Base-by-base conservation (phyloP, 2,888 invertebrate species). In the Papilio elwesi region DNA sequence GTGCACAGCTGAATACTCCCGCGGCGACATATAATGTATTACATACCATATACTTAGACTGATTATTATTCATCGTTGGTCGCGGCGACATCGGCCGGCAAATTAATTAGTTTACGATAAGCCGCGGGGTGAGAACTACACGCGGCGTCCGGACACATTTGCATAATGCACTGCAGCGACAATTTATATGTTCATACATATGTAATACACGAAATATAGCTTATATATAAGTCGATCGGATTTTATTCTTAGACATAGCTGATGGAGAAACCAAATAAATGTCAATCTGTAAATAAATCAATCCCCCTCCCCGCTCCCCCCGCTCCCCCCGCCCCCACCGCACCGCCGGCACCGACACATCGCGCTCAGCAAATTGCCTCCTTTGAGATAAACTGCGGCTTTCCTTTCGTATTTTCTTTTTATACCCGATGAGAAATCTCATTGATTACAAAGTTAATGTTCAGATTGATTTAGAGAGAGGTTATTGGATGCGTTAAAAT, bases 381-480 rank as follows among this genome's bases (percentile, higher is more conserved):
- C 12, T 68, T 55, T 47, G 68, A 57, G 48, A 57, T 68, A 68
- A 68, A 68, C 47, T 57, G 68, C 68, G 57, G 66, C 16, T 53
- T 65, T 52, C 10, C 49, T 51, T 38, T 9, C 38, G 49, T 51
- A 51, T 65, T 65, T 51, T 36, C 51, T 51, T 51, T 65, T 65
- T 26, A 48, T 36, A 12, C 2, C 49, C 26, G 36, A 49, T 26
- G 26, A 49, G 49, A 65, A 65, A 49, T 65, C 49, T 65, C 26
- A 36, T 65, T 57, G 36, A 36, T 36, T 57, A 57, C 9, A 57
- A 16, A 36, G 26, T 36, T 36, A 57, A 13, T 12, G 57, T 57
- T 57, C 57, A 36, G 36, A 57, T 57, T 57, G 36, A 36, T 57
- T 57, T 57, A 57, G 36, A 57, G 36, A 36, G 36, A 36, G 13